phyloP scores from a whole-genome alignment of 2,888 invertebrate genomes.

The Erannis defoliaria region DNA sequence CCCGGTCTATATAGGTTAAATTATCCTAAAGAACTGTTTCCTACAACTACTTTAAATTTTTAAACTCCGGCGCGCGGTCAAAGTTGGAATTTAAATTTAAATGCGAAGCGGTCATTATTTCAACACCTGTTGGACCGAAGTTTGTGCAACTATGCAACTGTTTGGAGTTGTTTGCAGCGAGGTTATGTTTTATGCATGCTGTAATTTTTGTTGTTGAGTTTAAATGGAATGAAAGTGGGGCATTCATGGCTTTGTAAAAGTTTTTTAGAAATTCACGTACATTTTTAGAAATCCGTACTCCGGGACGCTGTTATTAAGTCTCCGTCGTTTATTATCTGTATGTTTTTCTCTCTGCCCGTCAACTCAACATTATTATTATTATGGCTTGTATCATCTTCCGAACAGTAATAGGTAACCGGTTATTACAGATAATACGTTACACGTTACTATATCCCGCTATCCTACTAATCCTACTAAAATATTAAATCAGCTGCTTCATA shows the following conservation, averaged over 20 bases:
- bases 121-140: conserved; percentile 16
- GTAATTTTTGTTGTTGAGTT: conserved; percentile 6
- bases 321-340: no score
- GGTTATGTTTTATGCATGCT: conserved; percentile 7
- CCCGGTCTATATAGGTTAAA: background rate
- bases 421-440: no score
- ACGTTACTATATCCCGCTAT: no score
- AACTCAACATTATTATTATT: no score
- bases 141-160: conserved; percentile 11
- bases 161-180: conserved; percentile 1
- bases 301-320: no score
- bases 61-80: background rate
- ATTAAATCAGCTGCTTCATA: no score
- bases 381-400: no score
- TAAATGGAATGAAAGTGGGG: conserved; percentile 4
- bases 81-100: conserved; percentile 3
- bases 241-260: background rate
- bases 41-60: background rate
- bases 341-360: no score
- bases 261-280: background rate
- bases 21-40: background rate
- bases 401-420: no score
- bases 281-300: no score
- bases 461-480: no score
- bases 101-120: conserved; percentile 5